These are phyloP conservation scores for Antheraea pernyi DNA, from an alignment of 1,140 invertebrate genomes.

Conservation along the genomic window DNA sequence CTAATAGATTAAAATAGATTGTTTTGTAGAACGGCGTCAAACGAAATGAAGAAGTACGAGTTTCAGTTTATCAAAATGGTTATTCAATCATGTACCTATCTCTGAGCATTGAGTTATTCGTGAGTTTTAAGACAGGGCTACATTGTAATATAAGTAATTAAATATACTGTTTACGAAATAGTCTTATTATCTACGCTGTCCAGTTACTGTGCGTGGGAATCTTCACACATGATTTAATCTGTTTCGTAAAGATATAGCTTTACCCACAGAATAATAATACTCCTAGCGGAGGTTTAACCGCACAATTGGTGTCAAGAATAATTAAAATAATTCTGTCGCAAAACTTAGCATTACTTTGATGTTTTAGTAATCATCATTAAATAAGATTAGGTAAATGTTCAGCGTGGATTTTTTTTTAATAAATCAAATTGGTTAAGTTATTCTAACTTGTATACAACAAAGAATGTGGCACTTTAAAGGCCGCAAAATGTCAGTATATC, in stretches of 20 bases:
- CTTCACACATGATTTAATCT: not conserved
- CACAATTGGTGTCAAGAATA: not conserved
- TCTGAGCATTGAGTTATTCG: not conserved
- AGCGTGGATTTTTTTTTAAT: too few species aligned
- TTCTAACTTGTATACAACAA: too few species aligned
- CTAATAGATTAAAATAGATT: not conserved
- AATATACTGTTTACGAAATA: not conserved
- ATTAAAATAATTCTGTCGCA: not conserved
- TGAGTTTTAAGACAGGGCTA: not conserved
- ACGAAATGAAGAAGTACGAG: too few species aligned
- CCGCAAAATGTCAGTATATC: too few species aligned
- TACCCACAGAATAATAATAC: not conserved
- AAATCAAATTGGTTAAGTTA: too few species aligned
- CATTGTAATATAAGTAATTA: not conserved
- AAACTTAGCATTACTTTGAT: too few species aligned
- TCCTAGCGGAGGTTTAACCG: too few species aligned
- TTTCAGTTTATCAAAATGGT: too few species aligned
- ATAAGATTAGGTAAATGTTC: too few species aligned
- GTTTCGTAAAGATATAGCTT: not conserved
- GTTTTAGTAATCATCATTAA: too few species aligned
- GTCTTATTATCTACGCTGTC: not conserved
- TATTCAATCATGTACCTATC: not conserved
- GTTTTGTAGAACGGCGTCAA: too few species aligned
- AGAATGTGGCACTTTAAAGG: too few species aligned
- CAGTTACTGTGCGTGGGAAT: not conserved